Evolutionary conservation across 2,797 vertebrate genomes (phyloP).

Genomic region (Ptychobarbus kaznakovi): DNA sequence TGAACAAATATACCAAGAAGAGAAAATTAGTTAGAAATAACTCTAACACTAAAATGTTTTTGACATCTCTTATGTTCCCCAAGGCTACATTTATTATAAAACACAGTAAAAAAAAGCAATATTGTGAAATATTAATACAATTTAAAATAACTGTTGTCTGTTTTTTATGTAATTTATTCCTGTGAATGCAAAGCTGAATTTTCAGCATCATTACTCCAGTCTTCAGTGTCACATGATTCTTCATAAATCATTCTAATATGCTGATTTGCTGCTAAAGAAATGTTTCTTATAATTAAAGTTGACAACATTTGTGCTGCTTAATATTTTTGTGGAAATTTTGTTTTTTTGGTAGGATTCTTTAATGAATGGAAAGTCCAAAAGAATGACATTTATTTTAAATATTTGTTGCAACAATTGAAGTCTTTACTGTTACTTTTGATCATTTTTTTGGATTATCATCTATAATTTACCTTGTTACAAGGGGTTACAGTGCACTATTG

Average conservation of each 20-base stretch:
- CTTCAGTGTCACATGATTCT: background rate
- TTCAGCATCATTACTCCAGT: background rate
- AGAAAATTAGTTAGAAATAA: background rate
- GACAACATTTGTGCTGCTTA: too few species aligned
- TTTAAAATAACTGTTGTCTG: background rate
- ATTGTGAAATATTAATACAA: background rate
- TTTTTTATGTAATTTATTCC: background rate
- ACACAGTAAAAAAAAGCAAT: too few species aligned
- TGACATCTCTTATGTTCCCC: background rate
- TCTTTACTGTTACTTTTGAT: background rate
- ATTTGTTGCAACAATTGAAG: background rate
- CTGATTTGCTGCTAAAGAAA: background rate
- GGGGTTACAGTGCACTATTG: background rate
- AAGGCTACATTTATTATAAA: background rate
- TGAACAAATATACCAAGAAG: background rate
- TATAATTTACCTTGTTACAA: slow-evolving; percentile 9
- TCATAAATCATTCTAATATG: background rate
- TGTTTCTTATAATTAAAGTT: background rate
- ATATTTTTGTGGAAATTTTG: background rate
- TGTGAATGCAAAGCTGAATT: background rate
- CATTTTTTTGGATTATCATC: background rate
- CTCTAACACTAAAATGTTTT: background rate
- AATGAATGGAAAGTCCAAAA: background rate
- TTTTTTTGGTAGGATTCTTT: background rate
- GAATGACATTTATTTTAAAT: background rate